A percentile compares a stretch with the other conserved stretches of the same genome.
Evolutionary conservation across 2,113 vertebrate genomes (phyloP).

Genomic region (Pseudorasbora parva): DNA sequence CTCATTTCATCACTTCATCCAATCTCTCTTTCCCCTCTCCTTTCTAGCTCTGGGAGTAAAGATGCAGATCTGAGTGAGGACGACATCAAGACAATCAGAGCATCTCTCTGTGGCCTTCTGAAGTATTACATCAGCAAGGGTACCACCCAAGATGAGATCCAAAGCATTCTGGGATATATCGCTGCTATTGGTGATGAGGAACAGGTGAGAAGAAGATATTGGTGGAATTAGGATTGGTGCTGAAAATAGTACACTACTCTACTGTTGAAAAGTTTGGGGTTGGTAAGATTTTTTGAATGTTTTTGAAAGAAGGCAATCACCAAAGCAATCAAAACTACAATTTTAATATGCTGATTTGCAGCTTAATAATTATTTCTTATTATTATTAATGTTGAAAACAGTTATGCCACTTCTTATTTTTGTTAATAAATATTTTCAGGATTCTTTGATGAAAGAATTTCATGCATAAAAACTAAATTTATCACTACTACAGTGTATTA

Average conservation of each 20-base stretch:
- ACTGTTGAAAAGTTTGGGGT: not conserved
- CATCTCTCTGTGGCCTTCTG: constrained; percentile 88
- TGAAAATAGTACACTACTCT: too few relatives aligned
- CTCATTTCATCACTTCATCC: not conserved
- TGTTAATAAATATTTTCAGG: too few relatives aligned
- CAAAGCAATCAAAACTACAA: not conserved
- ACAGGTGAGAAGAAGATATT: constrained; percentile 77
- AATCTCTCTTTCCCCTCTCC: not conserved
- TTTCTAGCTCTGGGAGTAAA: constrained; percentile 68
- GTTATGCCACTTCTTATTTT: too few relatives aligned
- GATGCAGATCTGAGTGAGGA: constrained; percentile 84
- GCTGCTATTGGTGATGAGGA: constrained; percentile 91
- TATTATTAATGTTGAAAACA: too few relatives aligned
- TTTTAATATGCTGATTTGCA: too few relatives aligned
- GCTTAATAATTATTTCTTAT: too few relatives aligned
- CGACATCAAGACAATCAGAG: constrained; percentile 88
- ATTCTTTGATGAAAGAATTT: too few relatives aligned
- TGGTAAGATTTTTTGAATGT: not conserved
- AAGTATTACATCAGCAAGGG: constrained; percentile 98
- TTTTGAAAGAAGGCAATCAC: not conserved
- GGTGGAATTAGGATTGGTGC: not conserved
- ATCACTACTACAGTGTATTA: not conserved
- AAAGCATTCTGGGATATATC: constrained; percentile 92
- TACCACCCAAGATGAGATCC: constrained; percentile 91
- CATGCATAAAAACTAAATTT: too few relatives aligned